Evolutionary conservation across 2,797 vertebrate species (phyloP).

Genomic region (Notoglanidium macrostoma): DNA sequence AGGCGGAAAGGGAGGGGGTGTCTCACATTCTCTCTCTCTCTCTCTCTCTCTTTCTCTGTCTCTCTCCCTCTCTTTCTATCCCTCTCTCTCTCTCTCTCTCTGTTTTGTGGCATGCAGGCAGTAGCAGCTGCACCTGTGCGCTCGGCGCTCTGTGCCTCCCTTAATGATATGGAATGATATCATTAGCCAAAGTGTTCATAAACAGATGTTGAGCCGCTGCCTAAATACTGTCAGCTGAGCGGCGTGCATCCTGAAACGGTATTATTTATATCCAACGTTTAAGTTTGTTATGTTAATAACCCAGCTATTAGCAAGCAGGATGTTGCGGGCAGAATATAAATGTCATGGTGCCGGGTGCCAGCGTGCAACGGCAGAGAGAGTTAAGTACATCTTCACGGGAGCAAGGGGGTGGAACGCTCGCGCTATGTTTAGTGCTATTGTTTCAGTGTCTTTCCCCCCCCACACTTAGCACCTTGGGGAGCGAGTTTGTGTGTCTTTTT

Average conservation of each 20-base stretch:
- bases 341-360: slow-evolving; percentile 89
- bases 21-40: slow-evolving; percentile 81
- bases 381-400: slow-evolving; percentile 88
- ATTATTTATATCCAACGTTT: slow-evolving; percentile 99
- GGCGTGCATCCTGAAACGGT: slow-evolving; percentile 92
- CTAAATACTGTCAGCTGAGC: slow-evolving; percentile 99
- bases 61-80: slow-evolving; percentile 14
- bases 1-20: slow-evolving; percentile 76
- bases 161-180: slow-evolving; percentile 99
- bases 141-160: slow-evolving; percentile 89
- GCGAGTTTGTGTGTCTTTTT: slow-evolving; percentile 12
- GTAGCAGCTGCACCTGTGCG: slow-evolving; percentile 78
- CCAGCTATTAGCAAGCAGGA: slow-evolving; percentile 97
- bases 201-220: slow-evolving; percentile 99
- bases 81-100: slow-evolving; percentile 69
- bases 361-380: slow-evolving; percentile 80
- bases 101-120: slow-evolving; percentile 70
- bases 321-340: slow-evolving; percentile 94
- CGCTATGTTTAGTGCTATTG: slow-evolving; percentile 66
- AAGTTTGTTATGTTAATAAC: slow-evolving; percentile 99
- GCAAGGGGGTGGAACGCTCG: slow-evolving; percentile 62
- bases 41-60: slow-evolving; percentile 49
- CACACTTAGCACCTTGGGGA: slow-evolving; percentile 59
- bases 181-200: slow-evolving; percentile 99
- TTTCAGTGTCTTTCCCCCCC: slow-evolving; percentile 49